Evolutionary conservation across 2,888 invertebrate genomes (phyloP).

Genomic region (Brachyopa scutellaris): DNA sequence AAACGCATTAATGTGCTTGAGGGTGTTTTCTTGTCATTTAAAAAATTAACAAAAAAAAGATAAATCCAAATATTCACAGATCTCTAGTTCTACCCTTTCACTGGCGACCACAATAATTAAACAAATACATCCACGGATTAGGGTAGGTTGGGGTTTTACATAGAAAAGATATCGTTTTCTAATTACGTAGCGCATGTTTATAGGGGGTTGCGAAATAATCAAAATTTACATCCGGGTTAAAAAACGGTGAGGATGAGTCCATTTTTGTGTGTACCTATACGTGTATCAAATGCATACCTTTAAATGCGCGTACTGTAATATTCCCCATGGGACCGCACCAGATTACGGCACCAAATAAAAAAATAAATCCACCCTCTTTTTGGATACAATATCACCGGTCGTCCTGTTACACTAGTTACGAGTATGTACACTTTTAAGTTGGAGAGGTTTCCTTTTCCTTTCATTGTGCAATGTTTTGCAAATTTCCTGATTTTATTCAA

Average conservation of each 20-base stretch:
- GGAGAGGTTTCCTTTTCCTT: conserved; percentile 34
- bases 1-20: conserved; percentile 50
- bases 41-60: conserved; percentile 62
- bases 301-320: conserved; percentile 48
- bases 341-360: conserved; percentile 34
- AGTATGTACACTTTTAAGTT: conserved; percentile 6
- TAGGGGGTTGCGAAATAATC: conserved; percentile 1
- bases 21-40: conserved; percentile 55
- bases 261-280: too few relatives aligned
- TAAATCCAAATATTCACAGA: conserved; percentile 23
- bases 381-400: conserved; percentile 17
- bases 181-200: conserved; percentile 27
- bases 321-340: conserved; percentile 53
- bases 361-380: conserved; percentile 45
- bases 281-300: conserved; percentile 18
- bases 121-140: conserved; percentile 22
- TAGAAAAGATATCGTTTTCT: conserved; percentile 42
- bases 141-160: conserved; percentile 44
- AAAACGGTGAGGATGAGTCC: background rate
- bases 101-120: background rate
- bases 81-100: background rate
- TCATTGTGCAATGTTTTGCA: conserved; percentile 54
- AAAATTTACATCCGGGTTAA: conserved; percentile 3
- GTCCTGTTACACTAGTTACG: conserved; percentile 31
- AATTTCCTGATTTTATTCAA: conserved; percentile 63